Percentiles rank a stretch among this genome's conserved stretches.
These are phyloP conservation scores for Gouania willdenowi DNA, from an alignment of 2,797 vertebrate species.

Conservation along the genomic window DNA sequence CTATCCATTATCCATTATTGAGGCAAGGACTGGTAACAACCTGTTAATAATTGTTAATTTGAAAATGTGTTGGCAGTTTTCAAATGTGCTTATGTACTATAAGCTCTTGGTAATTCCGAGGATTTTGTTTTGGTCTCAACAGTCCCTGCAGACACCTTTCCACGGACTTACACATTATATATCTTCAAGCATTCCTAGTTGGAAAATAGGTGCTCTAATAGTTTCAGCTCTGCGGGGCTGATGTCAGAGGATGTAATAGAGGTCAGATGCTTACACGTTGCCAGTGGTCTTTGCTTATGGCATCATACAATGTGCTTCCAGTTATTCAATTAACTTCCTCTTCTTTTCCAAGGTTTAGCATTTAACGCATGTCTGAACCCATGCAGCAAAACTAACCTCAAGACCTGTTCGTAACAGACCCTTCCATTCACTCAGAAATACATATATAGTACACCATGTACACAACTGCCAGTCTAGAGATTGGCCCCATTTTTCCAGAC, in stretches of 20 bases:
- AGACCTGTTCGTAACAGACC: constrained; percentile 44
- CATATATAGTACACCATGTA: no score
- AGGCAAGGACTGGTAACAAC: no score
- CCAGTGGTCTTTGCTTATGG: constrained; percentile 60
- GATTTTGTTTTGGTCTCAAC: no score
- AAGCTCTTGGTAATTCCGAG: no score
- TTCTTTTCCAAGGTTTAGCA: constrained; percentile 57
- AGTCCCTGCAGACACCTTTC: no score
- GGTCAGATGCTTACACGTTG: constrained; percentile 64
- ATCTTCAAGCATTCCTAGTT: constrained; percentile 4
- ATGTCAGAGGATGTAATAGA: constrained; percentile 63
- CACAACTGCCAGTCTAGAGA: neutral
- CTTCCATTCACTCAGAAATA: constrained; percentile 43
- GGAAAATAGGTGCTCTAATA: constrained; percentile 13
- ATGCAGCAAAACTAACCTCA: constrained; percentile 48
- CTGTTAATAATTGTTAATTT: no score
- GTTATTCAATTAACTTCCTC: constrained; percentile 65
- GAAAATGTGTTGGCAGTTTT: no score
- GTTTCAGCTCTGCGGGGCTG: constrained; percentile 31
- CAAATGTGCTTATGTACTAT: no score
- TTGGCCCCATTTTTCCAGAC: constrained; percentile 1
- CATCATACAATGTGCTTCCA: constrained; percentile 66
- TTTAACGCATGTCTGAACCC: constrained; percentile 58
- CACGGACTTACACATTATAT: no score
- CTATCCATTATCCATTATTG: no score